Evolutionary conservation across 2,797 vertebrate species (phyloP).

Genomic region (Sciurus vulgaris): DNA sequence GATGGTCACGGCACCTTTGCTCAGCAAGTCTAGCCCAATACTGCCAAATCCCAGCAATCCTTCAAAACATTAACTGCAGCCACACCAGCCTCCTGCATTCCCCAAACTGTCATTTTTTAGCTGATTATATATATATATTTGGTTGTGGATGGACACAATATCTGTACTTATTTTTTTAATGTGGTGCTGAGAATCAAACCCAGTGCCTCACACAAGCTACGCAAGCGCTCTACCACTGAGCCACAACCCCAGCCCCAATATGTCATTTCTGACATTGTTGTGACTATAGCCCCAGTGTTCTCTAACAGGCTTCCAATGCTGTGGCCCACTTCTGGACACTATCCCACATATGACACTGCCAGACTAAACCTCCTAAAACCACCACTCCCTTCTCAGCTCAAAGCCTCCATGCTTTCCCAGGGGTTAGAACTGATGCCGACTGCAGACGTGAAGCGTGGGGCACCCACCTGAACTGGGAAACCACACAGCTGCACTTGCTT

Average conservation of each 20-base stretch:
- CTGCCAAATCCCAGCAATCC: background rate
- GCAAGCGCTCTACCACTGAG: no score
- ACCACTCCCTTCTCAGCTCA: background rate
- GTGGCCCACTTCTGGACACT: background rate
- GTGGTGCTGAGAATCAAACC: no score
- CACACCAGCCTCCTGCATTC: background rate
- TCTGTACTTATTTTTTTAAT: no score
- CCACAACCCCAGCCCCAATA: no score
- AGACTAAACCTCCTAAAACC: background rate
- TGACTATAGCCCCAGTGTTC: rapidly evolving
- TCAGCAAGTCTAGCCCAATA: background rate
- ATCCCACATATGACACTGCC: rapidly evolving
- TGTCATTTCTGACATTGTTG: background rate
- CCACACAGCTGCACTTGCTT: background rate
- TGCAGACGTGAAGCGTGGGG: background rate
- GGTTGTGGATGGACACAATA: no score
- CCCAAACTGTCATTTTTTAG: no score
- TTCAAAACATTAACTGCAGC: background rate
- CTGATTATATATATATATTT: no score
- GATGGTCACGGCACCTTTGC: no score
- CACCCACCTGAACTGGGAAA: background rate
- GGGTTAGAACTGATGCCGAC: rapidly evolving
- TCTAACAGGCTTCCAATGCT: no score
- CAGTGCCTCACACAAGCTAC: no score
- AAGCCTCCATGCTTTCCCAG: background rate